Percentiles rank a stretch among this genome's conserved stretches.
These are phyloP conservation scores for Phymorhynchus buccinoides DNA, from an alignment of 1,140 invertebrate species.

Conservation along the genomic window DNA sequence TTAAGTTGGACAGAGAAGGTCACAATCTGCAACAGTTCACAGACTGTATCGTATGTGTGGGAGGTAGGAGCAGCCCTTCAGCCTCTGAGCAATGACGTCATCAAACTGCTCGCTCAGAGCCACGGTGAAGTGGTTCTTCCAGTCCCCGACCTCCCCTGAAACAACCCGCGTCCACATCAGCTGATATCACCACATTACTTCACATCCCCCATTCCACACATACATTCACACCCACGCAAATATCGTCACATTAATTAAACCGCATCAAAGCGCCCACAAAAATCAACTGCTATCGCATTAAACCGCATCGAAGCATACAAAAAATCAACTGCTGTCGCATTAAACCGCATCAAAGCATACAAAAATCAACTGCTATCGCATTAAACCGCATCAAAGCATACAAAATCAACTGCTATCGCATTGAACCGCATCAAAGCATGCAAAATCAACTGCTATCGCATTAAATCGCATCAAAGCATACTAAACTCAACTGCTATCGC, in stretches of 20 bases:
- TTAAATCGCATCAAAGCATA: too few species aligned
- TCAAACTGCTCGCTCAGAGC: constrained; percentile 71
- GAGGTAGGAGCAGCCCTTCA: constrained; percentile 43
- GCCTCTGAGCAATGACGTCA: constrained; percentile 53
- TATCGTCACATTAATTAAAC: neutral
- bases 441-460: too few species aligned
- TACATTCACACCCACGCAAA: neutral
- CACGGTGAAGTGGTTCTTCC: constrained; percentile 74
- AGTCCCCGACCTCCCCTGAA: constrained; percentile 73
- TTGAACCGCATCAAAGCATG: too few species aligned
- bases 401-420: too few species aligned
- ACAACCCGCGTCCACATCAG: constrained; percentile 40
- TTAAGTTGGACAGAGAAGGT: neutral
- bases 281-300: too few species aligned
- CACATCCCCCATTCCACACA: neutral
- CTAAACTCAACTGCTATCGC: too few species aligned
- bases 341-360: too few species aligned
- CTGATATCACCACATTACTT: neutral
- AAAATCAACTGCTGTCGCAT: too few species aligned
- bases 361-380: too few species aligned
- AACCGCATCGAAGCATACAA: too few species aligned
- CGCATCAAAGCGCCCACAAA: too few species aligned
- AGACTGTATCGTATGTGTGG: neutral
- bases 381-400: too few species aligned
- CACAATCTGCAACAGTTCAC: neutral